These are phyloP conservation scores for Sminthurides aquaticus DNA, from an alignment of 2,888 invertebrate genomes.

Conservation along the genomic window DNA sequence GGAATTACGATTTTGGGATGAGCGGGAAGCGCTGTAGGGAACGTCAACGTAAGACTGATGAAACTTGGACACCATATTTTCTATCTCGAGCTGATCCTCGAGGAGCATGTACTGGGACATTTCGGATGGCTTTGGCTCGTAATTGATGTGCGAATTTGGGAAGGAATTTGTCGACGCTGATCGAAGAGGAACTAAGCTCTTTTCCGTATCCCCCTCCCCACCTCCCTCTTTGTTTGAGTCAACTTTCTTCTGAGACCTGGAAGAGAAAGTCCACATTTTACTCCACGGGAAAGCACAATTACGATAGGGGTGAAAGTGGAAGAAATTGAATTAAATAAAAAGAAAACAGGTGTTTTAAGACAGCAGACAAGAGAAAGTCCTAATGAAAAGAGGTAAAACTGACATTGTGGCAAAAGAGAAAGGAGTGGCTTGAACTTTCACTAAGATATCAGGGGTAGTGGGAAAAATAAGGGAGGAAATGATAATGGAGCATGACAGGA, in stretches of 20 bases:
- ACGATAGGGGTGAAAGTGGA: no score
- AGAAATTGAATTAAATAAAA: no score
- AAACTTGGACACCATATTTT: conserved; percentile 44
- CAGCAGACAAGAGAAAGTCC: no score
- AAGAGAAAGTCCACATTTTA: conserved; percentile 9
- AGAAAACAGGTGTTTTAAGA: no score
- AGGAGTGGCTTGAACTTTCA: no score
- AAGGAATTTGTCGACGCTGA: not conserved
- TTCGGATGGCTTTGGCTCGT: conserved; percentile 35
- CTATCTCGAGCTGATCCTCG: conserved; percentile 42
- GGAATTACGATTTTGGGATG: conserved; percentile 26
- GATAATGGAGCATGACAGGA: no score
- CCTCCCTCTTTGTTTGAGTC: not conserved
- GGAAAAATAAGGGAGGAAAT: no score
- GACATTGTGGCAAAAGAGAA: no score
- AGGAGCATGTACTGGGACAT: conserved; percentile 41
- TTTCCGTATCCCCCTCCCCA: conserved; percentile 8
- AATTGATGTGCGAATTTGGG: conserved; percentile 19
- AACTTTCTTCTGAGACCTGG: not conserved
- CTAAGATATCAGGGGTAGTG: no score
- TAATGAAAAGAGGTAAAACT: no score
- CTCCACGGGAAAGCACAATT: conserved; percentile 6
- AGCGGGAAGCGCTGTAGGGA: conserved; percentile 37
- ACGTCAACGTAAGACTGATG: conserved; percentile 43
- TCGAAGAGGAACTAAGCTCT: conserved; percentile 14